Evolutionary conservation across 2,113 vertebrate species (phyloP).

Genomic region (Octodon degus): DNA sequence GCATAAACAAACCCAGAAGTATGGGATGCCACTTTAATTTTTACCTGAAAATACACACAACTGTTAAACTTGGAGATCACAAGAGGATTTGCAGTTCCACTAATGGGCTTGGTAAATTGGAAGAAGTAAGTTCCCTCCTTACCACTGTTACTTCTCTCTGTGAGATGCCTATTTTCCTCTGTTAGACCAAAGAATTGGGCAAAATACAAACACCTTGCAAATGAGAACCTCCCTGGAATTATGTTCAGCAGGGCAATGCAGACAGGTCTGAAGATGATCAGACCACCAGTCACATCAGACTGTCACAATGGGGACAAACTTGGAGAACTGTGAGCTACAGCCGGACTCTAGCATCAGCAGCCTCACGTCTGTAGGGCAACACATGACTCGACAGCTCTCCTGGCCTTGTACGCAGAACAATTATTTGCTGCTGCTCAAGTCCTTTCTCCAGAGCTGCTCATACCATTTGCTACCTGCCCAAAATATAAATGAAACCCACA

Average conservation of each 20-base stretch:
- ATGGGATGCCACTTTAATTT: slow-evolving; percentile 59
- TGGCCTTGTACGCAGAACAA: not conserved
- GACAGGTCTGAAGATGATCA: not conserved
- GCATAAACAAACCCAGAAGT: slow-evolving; percentile 66
- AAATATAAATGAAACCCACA: not conserved
- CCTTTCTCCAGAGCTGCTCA: not conserved
- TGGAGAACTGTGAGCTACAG: not conserved
- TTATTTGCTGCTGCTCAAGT: not conserved
- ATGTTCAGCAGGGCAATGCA: not conserved
- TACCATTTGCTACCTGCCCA: accelerated
- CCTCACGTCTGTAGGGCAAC: not conserved
- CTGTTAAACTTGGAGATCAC: slow-evolving; percentile 31
- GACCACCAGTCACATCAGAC: not conserved
- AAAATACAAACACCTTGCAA: slow-evolving; percentile 52
- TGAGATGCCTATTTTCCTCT: slow-evolving; percentile 10
- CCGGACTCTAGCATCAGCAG: not conserved
- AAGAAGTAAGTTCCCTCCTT: not conserved
- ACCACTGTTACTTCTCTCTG: not conserved
- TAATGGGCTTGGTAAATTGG: not conserved
- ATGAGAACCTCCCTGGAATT: not conserved
- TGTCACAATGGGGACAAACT: not conserved
- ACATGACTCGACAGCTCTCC: not conserved
- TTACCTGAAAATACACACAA: slow-evolving; percentile 61
- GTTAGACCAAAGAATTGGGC: slow-evolving; percentile 7
- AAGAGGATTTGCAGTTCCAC: slow-evolving; percentile 46